Evolutionary conservation across 2,113 vertebrate genomes (phyloP), one percentile per base, ranked within the genome.

Genomic region (Heterotilapia buettikoferi): DNA sequence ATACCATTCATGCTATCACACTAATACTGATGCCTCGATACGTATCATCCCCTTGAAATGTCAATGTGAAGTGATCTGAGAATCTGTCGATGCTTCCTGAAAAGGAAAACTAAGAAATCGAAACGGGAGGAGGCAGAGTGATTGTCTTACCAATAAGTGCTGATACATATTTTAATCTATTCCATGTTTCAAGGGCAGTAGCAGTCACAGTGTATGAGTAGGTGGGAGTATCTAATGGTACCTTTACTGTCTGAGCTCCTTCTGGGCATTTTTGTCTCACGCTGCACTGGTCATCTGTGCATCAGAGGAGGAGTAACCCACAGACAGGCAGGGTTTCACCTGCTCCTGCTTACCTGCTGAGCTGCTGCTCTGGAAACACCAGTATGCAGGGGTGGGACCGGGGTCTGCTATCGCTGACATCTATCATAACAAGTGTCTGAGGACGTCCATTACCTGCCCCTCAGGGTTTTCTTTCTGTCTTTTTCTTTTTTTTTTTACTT

Each of bases 61-160:
- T 94, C 93, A 92, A 89, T 92, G 87, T 88, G 80, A 89, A 92
- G 90, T 57, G 92, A 93, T 91, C 92, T 89, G 94, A 93, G 93
- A 87, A 89, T 91, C 86, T 45, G 84, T 94, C 83, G 84, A 92
- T 90, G 89, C 91, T 92, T 95, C 92, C 91, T 91, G 90, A 91
- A 93, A 93, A 95, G 92, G 91, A 88, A 92, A 91, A 84, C 84
- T 18, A 83, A 90, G 89, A 93, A 90, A 93, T 86, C 19, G 84
- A 92, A 94, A 89, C 73, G 76, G 84, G 88, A 85, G 89, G 85
- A 93, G 84, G 90, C 86, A 89, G 94, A 91, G 84, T 86, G 88
- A 94, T 95, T 93, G 93, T 94, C 92, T 95, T 95, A 94, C 93
- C 90, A 89, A 90, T 94, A 95, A 92, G 87, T 95, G 92, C 93